phyloP scores from a whole-genome alignment of 2,888 invertebrate species.

The Pasiphila rectangulata region DNA sequence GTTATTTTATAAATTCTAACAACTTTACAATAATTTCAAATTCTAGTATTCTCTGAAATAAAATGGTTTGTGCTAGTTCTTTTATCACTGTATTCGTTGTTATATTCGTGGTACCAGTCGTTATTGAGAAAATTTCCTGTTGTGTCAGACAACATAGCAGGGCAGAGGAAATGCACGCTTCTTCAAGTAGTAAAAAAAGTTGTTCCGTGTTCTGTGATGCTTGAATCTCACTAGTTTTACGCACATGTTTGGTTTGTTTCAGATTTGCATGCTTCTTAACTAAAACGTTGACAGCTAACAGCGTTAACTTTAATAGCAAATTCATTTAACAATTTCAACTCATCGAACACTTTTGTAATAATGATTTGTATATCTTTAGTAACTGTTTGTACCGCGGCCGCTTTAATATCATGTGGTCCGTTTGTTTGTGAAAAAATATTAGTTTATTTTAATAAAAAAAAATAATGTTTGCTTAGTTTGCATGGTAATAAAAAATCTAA shows the following conservation, averaged over 20 bases:
- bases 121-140: slow-evolving; percentile 35
- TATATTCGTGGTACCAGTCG: slow-evolving; percentile 31
- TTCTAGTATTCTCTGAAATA: too few relatives aligned
- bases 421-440: not conserved
- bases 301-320: too few relatives aligned
- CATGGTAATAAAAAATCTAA: too few relatives aligned
- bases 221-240: too few relatives aligned
- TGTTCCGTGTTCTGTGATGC: not conserved
- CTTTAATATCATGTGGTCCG: not conserved
- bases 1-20: not conserved
- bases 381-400: not conserved
- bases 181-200: not conserved
- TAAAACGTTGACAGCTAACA: not conserved
- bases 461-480: not conserved
- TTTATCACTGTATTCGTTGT: slow-evolving; percentile 26
- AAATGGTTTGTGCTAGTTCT: slow-evolving; percentile 34
- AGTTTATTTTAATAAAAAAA: not conserved
- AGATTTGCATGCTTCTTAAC: not conserved
- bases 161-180: too few relatives aligned
- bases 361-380: not conserved
- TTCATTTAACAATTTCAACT: too few relatives aligned
- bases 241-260: slow-evolving; percentile 1
- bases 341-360: not conserved
- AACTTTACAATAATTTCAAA: too few relatives aligned
- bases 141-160: slow-evolving; percentile 6